Conservation (phyloP, 2,113 vertebrate genomes). For the Taxidea taxus region DNA sequence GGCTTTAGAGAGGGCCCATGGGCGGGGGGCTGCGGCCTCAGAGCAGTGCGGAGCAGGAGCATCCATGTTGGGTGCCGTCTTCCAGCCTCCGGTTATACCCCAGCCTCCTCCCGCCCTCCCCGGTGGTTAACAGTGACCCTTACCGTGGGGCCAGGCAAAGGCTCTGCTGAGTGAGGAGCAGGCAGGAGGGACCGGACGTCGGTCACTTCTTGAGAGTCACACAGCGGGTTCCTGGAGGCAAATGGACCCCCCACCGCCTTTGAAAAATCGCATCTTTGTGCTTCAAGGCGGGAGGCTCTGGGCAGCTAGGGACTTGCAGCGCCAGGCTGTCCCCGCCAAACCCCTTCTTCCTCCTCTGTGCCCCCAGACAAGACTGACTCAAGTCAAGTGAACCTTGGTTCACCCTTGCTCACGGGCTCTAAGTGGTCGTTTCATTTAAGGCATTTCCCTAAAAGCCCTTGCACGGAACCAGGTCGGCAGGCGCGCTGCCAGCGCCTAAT, state of each 20-base stretch:
- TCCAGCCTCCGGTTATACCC: not conserved
- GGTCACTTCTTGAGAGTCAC: not conserved
- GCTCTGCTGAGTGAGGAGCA: not conserved
- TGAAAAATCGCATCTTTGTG: not conserved
- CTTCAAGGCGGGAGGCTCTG: not conserved
- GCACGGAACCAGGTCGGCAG: conserved; percentile 73
- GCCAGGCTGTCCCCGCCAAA: not conserved
- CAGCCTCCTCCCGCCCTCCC: not conserved
- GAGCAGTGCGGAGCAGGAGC: not conserved
- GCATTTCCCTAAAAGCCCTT: conserved; percentile 87
- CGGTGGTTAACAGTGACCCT: not conserved
- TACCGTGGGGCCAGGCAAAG: not conserved
- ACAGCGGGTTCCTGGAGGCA: rapidly evolving
- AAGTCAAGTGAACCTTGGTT: conserved; percentile 80
- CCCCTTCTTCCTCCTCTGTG: not conserved
- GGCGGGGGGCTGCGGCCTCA: rapidly evolving
- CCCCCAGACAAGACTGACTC: conserved; percentile 71
- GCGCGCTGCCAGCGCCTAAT: conserved; percentile 85
- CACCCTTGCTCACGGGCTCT: conserved; percentile 81
- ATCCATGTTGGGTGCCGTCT: rapidly evolving
- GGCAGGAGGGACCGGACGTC: not conserved
- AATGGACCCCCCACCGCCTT: not conserved
- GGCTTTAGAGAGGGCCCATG: rapidly evolving
- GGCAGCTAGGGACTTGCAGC: rapidly evolving
- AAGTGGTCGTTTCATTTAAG: conserved; percentile 81